A percentile compares a stretch with the other conserved stretches of the same genome.
phyloP scores from a whole-genome alignment of 2,797 vertebrate species.

The Macropodus opercularis region DNA sequence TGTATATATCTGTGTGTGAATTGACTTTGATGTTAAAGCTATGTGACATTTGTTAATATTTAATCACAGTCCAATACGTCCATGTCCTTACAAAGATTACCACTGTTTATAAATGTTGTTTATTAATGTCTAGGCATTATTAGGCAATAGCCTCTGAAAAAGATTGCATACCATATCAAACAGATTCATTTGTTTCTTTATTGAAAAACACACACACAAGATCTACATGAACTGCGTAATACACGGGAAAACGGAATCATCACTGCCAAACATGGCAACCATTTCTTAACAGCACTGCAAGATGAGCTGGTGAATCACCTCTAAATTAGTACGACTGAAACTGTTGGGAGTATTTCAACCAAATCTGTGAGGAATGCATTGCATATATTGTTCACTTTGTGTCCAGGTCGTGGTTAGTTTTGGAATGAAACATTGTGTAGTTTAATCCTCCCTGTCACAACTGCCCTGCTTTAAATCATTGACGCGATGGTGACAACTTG shows the following conservation, averaged over 20 bases:
- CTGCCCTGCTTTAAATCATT: slow-evolving; percentile 7
- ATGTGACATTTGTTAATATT: slow-evolving; percentile 32
- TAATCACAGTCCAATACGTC: slow-evolving; percentile 40
- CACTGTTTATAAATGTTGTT: slow-evolving; percentile 28
- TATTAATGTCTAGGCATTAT: slow-evolving; percentile 10
- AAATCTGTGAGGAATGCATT: slow-evolving; percentile 48
- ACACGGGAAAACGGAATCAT: slow-evolving; percentile 69
- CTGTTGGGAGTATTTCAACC: slow-evolving; percentile 24
- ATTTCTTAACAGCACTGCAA: slow-evolving; percentile 50
- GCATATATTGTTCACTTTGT: slow-evolving; percentile 42
- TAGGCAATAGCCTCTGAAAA: slow-evolving; percentile 11
- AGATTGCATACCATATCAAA: slow-evolving; percentile 37
- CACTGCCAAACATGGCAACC: slow-evolving; percentile 50
- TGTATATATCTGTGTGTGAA: slow-evolving; percentile 2
- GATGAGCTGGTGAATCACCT: slow-evolving; percentile 53
- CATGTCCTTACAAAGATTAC: slow-evolving; percentile 52
- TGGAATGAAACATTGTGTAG: slow-evolving; percentile 22
- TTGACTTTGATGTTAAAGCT: slow-evolving; percentile 31
- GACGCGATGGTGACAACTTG: not conserved
- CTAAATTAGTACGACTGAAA: slow-evolving; percentile 50
- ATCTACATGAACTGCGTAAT: slow-evolving; percentile 73
- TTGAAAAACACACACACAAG: slow-evolving; percentile 72
- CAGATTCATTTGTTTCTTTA: slow-evolving; percentile 66
- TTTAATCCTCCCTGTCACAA: slow-evolving; percentile 12
- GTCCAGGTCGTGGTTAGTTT: slow-evolving; percentile 24